Evolutionary conservation across 1,140 invertebrate species (phyloP), one percentile per base, ranked within the genome.

Genomic region (Oedothorax gibbosus): DNA sequence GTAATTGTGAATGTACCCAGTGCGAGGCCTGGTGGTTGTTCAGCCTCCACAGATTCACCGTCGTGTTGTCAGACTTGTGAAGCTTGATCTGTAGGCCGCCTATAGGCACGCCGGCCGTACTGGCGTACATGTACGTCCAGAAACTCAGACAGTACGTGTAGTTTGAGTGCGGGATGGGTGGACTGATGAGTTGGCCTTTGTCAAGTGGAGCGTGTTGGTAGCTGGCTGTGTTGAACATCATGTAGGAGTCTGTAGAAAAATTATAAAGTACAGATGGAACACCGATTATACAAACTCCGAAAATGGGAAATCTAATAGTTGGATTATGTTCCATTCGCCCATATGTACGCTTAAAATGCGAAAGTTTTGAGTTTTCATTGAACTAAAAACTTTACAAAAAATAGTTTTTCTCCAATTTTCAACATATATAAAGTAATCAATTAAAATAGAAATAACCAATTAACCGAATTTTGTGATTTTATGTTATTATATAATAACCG

Each of bases 181-280:
- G 85, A 64, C 85, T 86, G 69, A 86, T 86, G 7, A 86, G 71
- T 18, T 75, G 71, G 11, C 85, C 85, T 56, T 79, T 76, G 71
- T 82, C 79, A 18, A 86, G 12, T 5, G 85, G 76, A 3, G 85
- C 79, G 14, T 86, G 85, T 14, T 82, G 78, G 20, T 81, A 82
- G 49, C 75, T 82, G 18, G 69, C 75, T 4, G 85, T 83, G 9
- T 86, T 79, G 60, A 86, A 86, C 71, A 77, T 86, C 85, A 86
- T 77, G 53, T 86, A 86, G 7, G 72, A 72, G 65, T 86, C 85
- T 86, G 20, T 5, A 65, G 20, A 14, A n/a, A 54, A 64, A 51
- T 4, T 50, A 72, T 15, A 15, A 9, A 35, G 35, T 35, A 35
- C 35, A 35, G 35, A n/a, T n/a, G n/a, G n/a, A n/a, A n/a, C n/a